Percentiles rank a stretch among this genome's conserved stretches.
Evolutionary conservation across 2,797 vertebrate species (phyloP).

Genomic region (Macrochelys suwanniensis): DNA sequence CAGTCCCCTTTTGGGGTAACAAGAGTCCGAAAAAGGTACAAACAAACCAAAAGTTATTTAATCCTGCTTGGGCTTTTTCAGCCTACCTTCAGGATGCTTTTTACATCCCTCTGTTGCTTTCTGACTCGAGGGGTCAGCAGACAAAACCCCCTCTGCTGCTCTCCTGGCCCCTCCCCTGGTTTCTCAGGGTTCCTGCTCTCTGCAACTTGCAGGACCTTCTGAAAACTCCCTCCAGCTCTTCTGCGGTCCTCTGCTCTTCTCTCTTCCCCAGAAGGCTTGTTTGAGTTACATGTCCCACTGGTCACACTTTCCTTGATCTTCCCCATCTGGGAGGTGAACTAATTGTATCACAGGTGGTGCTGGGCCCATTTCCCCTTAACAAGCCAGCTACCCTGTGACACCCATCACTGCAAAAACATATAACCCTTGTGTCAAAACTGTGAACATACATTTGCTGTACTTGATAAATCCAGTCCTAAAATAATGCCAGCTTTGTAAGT

Average conservation of each 20-base stretch:
- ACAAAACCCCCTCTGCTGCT: too few species aligned
- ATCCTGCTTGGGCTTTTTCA: too few species aligned
- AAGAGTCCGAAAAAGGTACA: too few species aligned
- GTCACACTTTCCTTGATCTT: not conserved
- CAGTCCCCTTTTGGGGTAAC: too few species aligned
- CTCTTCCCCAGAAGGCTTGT: not conserved
- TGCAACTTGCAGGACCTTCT: too few species aligned
- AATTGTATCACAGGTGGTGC: not conserved
- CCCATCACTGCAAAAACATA: not conserved
- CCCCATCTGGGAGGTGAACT: not conserved
- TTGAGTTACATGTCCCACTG: not conserved
- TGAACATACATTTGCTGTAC: not conserved
- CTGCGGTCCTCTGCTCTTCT: not conserved
- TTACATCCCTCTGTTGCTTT: too few species aligned
- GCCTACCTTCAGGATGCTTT: too few species aligned
- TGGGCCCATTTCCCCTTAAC: not conserved
- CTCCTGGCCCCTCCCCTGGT: too few species aligned
- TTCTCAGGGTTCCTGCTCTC: too few species aligned
- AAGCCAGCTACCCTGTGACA: not conserved
- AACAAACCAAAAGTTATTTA: too few species aligned
- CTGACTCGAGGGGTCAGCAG: too few species aligned
- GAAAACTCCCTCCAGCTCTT: too few species aligned
- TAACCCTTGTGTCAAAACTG: not conserved
- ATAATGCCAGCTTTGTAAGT: not conserved
- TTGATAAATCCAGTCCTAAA: not conserved